Percentiles rank a stretch among this genome's conserved stretches.
Conservation (phyloP, 35 echinoderm and acorn worm species). For the Nesometra sesokonis region DNA sequence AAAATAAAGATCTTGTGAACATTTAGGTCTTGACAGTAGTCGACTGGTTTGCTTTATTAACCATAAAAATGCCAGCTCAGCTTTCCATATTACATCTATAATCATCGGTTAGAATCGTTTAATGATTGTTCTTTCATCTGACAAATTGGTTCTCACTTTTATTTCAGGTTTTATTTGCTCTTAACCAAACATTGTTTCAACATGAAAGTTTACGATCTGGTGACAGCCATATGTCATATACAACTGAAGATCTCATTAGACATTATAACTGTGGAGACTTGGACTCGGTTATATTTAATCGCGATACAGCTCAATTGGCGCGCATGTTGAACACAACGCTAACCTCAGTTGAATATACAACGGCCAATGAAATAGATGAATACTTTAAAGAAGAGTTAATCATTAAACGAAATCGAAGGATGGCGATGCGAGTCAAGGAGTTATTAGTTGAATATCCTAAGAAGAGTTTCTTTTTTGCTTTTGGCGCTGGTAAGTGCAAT, state of each 20-base stretch:
- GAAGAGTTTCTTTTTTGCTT: slow-evolving; percentile 91
- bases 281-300: slow-evolving; percentile 78
- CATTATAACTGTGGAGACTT: slow-evolving; percentile 97
- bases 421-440: slow-evolving; percentile 75
- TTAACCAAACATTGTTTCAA: slow-evolving; percentile 93
- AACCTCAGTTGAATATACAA: slow-evolving; percentile 27
- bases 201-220: slow-evolving; percentile 72
- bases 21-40: too few relatives aligned
- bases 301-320: slow-evolving; percentile 79
- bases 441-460: slow-evolving; percentile 58
- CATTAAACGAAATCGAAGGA: slow-evolving; percentile 78
- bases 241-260: slow-evolving; percentile 91
- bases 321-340: slow-evolving; percentile 67
- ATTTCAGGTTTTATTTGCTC: slow-evolving; percentile 79
- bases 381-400: slow-evolving; percentile 89
- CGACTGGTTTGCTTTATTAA: too few relatives aligned
- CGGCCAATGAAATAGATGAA: slow-evolving; percentile 77
- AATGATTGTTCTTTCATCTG: too few relatives aligned
- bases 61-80: too few relatives aligned
- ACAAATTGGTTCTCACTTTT: neutral
- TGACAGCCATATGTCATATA: slow-evolving; percentile 26
- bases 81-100: too few relatives aligned
- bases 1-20: too few relatives aligned
- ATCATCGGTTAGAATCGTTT: too few relatives aligned
- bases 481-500: slow-evolving; percentile 76